These are phyloP conservation scores for Nyctereutes procyonoides DNA, from an alignment of 2,113 vertebrate species.

Conservation along the genomic window DNA sequence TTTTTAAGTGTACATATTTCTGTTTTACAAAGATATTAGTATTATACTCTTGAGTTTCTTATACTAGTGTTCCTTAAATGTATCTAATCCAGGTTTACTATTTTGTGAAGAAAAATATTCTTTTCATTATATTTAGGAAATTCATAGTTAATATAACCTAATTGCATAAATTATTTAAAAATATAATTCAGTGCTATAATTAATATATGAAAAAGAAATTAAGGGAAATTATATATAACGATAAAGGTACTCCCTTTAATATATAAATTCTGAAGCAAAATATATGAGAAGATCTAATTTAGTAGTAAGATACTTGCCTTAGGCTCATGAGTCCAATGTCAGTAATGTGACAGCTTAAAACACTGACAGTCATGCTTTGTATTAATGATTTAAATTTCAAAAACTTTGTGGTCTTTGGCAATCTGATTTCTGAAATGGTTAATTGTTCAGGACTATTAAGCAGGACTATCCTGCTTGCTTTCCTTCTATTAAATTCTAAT, in stretches of 20 bases:
- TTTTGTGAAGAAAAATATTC: neutral
- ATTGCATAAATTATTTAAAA: neutral
- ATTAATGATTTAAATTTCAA: neutral
- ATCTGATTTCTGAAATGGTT: neutral
- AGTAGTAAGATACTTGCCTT: neutral
- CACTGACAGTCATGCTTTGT: neutral
- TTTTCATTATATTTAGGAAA: neutral
- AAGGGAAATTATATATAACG: neutral
- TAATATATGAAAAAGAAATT: neutral
- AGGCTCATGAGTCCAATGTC: neutral
- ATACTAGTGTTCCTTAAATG: neutral
- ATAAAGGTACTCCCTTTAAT: neutral
- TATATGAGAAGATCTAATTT: neutral
- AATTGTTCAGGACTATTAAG: neutral
- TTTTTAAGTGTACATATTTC: neutral
- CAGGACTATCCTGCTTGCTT: neutral
- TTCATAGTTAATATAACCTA: neutral
- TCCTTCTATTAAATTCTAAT: neutral
- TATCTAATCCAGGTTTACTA: neutral
- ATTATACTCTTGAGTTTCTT: neutral
- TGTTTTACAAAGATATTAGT: neutral
- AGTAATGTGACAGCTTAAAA: neutral
- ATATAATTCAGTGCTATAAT: neutral
- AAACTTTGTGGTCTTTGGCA: neutral
- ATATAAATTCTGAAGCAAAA: conserved; percentile 2